Percentiles rank a stretch among this genome's conserved stretches.
Conservation (phyloP, 1,140 invertebrate genomes). For the Hyphantria cunea region DNA sequence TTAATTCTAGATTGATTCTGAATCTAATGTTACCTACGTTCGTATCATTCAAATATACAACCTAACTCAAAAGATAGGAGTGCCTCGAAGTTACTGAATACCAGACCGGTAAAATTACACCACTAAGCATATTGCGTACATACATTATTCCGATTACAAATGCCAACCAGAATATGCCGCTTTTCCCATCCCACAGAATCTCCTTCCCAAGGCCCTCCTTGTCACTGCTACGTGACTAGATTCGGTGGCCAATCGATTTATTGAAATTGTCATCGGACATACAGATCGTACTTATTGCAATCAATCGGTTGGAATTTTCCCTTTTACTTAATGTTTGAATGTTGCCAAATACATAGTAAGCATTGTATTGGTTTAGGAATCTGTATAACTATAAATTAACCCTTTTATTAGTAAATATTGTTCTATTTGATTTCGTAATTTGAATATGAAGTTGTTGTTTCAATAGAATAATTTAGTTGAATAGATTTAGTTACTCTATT, state of each 20-base stretch:
- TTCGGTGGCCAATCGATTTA: constrained; percentile 37
- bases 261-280: constrained; percentile 36
- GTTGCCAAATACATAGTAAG: constrained; percentile 12
- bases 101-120: constrained; percentile 14
- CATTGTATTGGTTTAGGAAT: constrained; percentile 2
- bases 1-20: too few relatives aligned
- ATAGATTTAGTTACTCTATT: too few relatives aligned
- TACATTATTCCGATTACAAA: constrained; percentile 33
- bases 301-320: constrained; percentile 18
- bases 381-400: too few relatives aligned
- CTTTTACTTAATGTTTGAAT: constrained; percentile 7
- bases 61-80: too few relatives aligned
- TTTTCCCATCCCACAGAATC: constrained; percentile 9
- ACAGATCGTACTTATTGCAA: constrained; percentile 30
- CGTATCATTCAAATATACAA: too few relatives aligned
- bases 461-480: too few relatives aligned
- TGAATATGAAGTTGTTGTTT: too few relatives aligned
- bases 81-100: not conserved
- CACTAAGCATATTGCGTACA: constrained; percentile 7
- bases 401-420: constrained; percentile 1
- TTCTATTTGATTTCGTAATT: too few relatives aligned
- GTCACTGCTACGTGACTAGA: constrained; percentile 38
- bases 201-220: constrained; percentile 8
- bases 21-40: too few relatives aligned
- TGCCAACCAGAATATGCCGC: constrained; percentile 34